A percentile compares a stretch with the other conserved stretches of the same genome.
Conservation (phyloP, 2,797 vertebrate species). For the Danio jaintianensis region DNA sequence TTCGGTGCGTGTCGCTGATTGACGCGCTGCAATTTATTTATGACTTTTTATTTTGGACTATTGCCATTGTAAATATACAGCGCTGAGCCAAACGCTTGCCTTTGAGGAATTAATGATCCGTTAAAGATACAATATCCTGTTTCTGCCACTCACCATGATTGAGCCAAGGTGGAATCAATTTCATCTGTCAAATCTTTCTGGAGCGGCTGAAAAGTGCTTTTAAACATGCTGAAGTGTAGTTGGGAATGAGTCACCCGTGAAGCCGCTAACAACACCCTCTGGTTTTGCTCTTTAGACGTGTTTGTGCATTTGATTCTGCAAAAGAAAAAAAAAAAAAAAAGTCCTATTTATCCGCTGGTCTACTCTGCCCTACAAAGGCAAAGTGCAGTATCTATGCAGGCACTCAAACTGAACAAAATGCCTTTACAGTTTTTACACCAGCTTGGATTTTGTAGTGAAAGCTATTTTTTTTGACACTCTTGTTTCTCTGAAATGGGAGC, state of each 20-base stretch:
- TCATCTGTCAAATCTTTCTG: constrained; percentile 34
- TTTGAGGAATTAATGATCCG: constrained; percentile 51
- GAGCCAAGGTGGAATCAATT: constrained; percentile 45
- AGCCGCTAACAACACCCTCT: constrained; percentile 15
- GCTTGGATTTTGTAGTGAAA: no score
- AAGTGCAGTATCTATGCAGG: no score
- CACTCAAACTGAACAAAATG: no score
- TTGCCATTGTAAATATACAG: constrained; percentile 41
- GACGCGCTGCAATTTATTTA: constrained; percentile 38
- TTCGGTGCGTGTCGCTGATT: constrained; percentile 5
- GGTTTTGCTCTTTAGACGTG: constrained; percentile 8
- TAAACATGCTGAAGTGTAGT: constrained; percentile 29
- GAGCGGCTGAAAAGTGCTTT: constrained; percentile 13
- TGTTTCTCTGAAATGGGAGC: no score
- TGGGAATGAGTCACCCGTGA: constrained; percentile 34
- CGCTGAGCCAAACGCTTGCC: constrained; percentile 23
- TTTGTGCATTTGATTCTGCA: constrained; percentile 2
- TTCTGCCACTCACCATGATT: constrained; percentile 48
- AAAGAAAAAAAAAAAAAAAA: neutral
- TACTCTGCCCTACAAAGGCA: no score
- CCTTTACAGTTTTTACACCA: no score
- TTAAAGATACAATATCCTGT: constrained; percentile 57
- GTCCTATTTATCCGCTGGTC: neutral
- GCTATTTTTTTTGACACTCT: no score
- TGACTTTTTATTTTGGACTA: constrained; percentile 41